A percentile compares a stretch with the other conserved stretches of the same genome.
These are phyloP conservation scores for Litoditis marina DNA, from an alignment of 2,888 invertebrate species.

Conservation along the genomic window DNA sequence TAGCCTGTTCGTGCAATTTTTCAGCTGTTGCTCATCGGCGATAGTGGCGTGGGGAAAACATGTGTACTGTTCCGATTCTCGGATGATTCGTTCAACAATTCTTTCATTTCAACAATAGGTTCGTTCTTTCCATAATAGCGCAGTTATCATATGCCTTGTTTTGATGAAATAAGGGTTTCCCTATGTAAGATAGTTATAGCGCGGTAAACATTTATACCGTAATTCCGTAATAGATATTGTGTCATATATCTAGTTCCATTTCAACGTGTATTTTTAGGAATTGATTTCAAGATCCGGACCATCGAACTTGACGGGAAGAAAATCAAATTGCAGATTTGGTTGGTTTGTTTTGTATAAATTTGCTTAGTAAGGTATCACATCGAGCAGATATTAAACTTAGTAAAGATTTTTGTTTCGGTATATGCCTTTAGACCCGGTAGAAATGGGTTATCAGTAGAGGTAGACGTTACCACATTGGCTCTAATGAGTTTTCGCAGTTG, in stretches of 20 bases:
- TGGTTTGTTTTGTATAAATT: too few species aligned
- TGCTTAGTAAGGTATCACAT: too few species aligned
- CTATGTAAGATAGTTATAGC: neutral
- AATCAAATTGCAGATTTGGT: slow-evolving; percentile 68
- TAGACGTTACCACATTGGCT: neutral
- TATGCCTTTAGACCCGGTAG: too few species aligned
- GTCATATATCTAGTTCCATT: neutral
- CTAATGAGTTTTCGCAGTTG: neutral
- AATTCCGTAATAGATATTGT: neutral
- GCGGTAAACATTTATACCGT: too few species aligned
- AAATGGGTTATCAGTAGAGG: neutral
- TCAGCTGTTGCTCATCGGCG: slow-evolving; percentile 46
- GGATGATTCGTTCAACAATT: slow-evolving; percentile 69
- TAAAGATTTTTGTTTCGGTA: too few species aligned
- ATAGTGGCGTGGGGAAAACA: slow-evolving; percentile 62
- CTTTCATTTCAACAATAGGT: slow-evolving; percentile 65
- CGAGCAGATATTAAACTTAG: too few species aligned
- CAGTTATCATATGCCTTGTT: too few species aligned
- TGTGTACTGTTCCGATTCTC: slow-evolving; percentile 69
- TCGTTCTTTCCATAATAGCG: neutral
- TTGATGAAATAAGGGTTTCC: too few species aligned
- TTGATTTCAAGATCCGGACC: slow-evolving; percentile 67
- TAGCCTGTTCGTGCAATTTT: too few species aligned
- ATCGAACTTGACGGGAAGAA: slow-evolving; percentile 68
- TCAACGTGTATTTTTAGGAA: slow-evolving; percentile 68